These are phyloP conservation scores for Paradisaea rubra DNA, from an alignment of 2,113 vertebrate genomes.

Conservation along the genomic window DNA sequence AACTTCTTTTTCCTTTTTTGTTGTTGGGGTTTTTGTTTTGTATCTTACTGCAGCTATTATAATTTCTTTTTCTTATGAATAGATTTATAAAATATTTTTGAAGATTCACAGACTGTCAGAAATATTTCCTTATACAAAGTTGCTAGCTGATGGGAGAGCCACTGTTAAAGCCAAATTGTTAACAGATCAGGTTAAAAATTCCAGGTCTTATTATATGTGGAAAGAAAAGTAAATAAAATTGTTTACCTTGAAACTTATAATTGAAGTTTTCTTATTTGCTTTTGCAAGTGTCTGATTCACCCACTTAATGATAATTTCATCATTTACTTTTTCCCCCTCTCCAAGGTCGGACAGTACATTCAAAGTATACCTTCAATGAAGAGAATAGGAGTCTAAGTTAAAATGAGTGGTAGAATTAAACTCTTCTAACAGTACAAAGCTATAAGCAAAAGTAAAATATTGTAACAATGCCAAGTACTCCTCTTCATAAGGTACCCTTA, in stretches of 20 bases:
- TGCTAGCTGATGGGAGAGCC: not conserved
- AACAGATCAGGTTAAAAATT: not conserved
- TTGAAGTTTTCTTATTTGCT: constrained; percentile 80
- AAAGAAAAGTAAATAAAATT: not conserved
- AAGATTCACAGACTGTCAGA: not conserved
- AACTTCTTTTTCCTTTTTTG: not conserved
- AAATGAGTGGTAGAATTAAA: not conserved
- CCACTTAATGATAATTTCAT: constrained; percentile 91
- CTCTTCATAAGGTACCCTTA: not conserved
- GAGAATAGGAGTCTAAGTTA: not conserved
- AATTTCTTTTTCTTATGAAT: not conserved
- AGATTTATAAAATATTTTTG: not conserved
- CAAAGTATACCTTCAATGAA: constrained; percentile 84
- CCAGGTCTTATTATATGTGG: not conserved
- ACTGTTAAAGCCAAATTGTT: not conserved
- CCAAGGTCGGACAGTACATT: constrained; percentile 89
- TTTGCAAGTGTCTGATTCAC: constrained; percentile 86
- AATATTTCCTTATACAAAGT: not conserved
- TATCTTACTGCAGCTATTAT: not conserved
- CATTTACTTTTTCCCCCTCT: constrained; percentile 87
- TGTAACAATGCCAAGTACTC: not conserved
- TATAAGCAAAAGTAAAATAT: not conserved
- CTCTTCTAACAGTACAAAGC: not conserved
- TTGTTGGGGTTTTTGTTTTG: not conserved
- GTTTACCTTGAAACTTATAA: constrained; percentile 91